phyloP scores from a whole-genome alignment of 2,797 vertebrate genomes.

The Scomberomorus guttatus region DNA sequence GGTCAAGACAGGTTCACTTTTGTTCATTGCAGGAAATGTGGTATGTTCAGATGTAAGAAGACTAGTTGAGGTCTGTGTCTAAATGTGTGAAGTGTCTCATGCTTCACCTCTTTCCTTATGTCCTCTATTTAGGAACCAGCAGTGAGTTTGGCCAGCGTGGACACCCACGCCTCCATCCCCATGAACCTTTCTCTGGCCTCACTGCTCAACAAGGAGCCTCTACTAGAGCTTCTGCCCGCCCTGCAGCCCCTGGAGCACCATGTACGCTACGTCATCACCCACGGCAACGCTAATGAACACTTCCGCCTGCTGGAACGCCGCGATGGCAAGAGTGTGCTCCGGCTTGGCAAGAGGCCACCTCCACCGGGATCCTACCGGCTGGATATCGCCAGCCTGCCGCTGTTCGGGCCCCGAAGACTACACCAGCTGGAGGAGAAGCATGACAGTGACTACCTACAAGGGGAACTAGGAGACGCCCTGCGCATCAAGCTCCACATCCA shows the following conservation, averaged over 20 bases:
- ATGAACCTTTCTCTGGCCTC: slow-evolving; percentile 88
- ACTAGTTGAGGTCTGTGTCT: not conserved
- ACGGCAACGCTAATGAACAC: slow-evolving; percentile 87
- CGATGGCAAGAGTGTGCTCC: slow-evolving; percentile 89
- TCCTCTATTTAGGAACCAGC: slow-evolving; percentile 64
- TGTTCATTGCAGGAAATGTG: not conserved
- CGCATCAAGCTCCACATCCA: slow-evolving; percentile 92
- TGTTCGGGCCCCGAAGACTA: slow-evolving; percentile 86
- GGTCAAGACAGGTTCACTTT: not conserved
- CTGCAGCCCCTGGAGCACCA: slow-evolving; percentile 89
- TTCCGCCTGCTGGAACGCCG: slow-evolving; percentile 91
- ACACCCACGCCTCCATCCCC: slow-evolving; percentile 87
- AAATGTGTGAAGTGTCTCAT: not conserved
- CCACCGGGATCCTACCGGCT: slow-evolving; percentile 88
- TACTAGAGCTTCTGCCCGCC: slow-evolving; percentile 91
- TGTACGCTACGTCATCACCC: slow-evolving; percentile 89
- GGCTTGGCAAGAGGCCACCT: slow-evolving; percentile 86
- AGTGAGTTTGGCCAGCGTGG: slow-evolving; percentile 92
- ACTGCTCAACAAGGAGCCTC: slow-evolving; percentile 88
- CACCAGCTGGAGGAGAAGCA: slow-evolving; percentile 88
- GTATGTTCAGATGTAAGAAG: not conserved
- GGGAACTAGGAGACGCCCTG: slow-evolving; percentile 89
- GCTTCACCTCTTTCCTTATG: not conserved
- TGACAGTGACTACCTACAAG: slow-evolving; percentile 90
- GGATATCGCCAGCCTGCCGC: slow-evolving; percentile 90